Conservation (phyloP, 2,888 invertebrate species). For the Terebella lapidaria region DNA sequence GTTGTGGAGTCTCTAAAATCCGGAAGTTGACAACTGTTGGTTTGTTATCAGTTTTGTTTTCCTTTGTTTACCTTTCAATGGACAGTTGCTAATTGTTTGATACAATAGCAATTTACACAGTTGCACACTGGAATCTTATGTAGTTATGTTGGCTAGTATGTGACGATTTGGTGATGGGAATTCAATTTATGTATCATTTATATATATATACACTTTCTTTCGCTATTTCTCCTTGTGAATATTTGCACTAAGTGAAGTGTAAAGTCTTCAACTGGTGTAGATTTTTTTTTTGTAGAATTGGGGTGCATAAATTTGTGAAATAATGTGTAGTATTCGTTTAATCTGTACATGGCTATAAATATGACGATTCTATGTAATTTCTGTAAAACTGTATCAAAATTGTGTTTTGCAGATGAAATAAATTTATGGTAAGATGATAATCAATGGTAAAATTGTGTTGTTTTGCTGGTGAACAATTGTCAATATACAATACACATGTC, state of each 20-base stretch:
- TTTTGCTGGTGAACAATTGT: too few relatives aligned
- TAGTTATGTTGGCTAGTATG: too few relatives aligned
- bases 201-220: background rate
- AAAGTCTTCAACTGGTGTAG: background rate
- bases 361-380: constrained; percentile 1
- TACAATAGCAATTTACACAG: too few relatives aligned
- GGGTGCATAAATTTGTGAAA: background rate
- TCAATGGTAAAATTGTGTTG: background rate
- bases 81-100: too few relatives aligned
- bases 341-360: constrained; percentile 4
- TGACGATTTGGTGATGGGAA: background rate
- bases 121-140: too few relatives aligned
- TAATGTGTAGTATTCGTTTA: constrained; percentile 6
- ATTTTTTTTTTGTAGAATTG: constrained; percentile 7
- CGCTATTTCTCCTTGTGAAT: background rate
- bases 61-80: too few relatives aligned
- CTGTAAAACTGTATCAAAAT: constrained; percentile 3
- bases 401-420: constrained; percentile 6
- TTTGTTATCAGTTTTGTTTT: too few relatives aligned
- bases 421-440: background rate
- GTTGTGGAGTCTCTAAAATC: background rate
- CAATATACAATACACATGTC: too few relatives aligned
- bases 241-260: background rate
- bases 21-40: too few relatives aligned
- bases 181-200: background rate